Evolutionary conservation across 2,888 invertebrate genomes (phyloP), one percentile per base, ranked within the genome.

Genomic region (Brachylomia viminalis): DNA sequence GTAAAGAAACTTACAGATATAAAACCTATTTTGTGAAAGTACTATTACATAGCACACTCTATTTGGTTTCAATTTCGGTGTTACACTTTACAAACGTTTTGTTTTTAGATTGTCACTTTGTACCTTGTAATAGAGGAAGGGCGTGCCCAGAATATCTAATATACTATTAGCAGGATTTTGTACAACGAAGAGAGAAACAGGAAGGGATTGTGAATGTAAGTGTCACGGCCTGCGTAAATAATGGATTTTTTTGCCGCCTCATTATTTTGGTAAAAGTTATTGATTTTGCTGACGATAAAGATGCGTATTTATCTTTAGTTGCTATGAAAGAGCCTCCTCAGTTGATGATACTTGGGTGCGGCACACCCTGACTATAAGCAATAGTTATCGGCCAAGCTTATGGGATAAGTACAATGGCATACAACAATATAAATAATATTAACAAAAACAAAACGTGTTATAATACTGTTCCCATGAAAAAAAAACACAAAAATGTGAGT

Each of bases 91-190:
- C 90, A 90, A 67, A 89, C 89, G 89, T 90, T 94, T 93, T 92
- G 92, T 93, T 94, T 93, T 93, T 90, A 91, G 91, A 91, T 91
- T 92, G 92, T 93, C 94, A 92, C 92, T 94, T 93, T 93, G 93
- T 92, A 92, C 91, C 92, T 93, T 94, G 94, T 95, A 95, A 94
- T 94, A 93, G 93, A 91, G 89, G 87, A 84, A 82, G 88, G 80
- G 88, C 94, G 94, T 95, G 95, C 88, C 90, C 79, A 42, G 94
- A 94, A 94, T 95, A 89, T 87, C 79, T 89, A 91, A 91, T 91
- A 90, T 88, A 86, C 89, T 90, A 90, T 90, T 90, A 90, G 84
- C 85, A 80, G 79, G 84, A 83, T 87, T 85, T 82, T 84, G 86
- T 84, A 83, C 83, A 84, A 87, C 79, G 79, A 84, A 85, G 75